These are phyloP conservation scores for Bombylius major DNA, from an alignment of 2,888 invertebrate genomes.

Conservation along the genomic window DNA sequence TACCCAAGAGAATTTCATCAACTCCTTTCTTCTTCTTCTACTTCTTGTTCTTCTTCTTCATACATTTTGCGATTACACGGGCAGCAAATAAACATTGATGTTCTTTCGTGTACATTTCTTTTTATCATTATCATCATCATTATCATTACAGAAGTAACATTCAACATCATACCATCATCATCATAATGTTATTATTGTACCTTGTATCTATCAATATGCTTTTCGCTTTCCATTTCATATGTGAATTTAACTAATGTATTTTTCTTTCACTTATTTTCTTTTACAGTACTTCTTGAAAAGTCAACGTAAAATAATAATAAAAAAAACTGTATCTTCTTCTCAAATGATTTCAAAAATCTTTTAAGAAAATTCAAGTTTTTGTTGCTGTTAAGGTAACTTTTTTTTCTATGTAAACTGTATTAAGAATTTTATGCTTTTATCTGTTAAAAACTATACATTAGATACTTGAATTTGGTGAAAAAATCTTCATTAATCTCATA, in stretches of 20 bases:
- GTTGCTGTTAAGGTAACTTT: no score
- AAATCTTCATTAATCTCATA: not conserved
- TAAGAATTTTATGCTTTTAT: no score
- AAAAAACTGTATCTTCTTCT: not conserved
- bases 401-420: no score
- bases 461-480: no score
- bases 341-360: constrained; percentile 5
- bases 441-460: no score
- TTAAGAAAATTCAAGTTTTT: constrained; percentile 7
- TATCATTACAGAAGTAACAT: not conserved
- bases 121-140: not conserved
- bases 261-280: no score
- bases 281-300: no score
- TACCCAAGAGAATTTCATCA: constrained; percentile 4
- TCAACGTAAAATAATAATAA: no score
- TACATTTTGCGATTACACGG: not conserved
- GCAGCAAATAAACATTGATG: not conserved
- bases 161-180: not conserved
- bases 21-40: not conserved
- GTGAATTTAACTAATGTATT: no score
- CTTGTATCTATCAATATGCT: not conserved
- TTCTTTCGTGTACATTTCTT: not conserved
- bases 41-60: no score
- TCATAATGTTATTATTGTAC: not conserved
- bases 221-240: no score